phyloP scores from a whole-genome alignment of 2,113 vertebrate species.

The Astur gentilis region DNA sequence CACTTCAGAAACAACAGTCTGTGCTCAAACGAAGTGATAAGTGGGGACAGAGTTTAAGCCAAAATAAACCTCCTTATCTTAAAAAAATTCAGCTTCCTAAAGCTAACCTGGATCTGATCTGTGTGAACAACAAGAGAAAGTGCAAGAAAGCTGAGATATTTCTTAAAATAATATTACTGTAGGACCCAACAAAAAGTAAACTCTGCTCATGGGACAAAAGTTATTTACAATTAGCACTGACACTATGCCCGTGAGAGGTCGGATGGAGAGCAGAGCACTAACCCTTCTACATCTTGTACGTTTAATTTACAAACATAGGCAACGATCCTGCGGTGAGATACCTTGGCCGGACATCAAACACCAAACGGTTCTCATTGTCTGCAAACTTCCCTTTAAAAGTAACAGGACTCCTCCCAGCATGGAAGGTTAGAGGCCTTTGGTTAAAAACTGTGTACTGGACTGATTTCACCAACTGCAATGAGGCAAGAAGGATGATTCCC shows the following conservation, averaged over 20 bases:
- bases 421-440: background rate
- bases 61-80: slow-evolving; percentile 55
- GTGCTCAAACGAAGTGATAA: slow-evolving; percentile 23
- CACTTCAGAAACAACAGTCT: slow-evolving; percentile 39
- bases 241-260: background rate
- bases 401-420: background rate
- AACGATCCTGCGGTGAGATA: background rate
- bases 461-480: background rate
- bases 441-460: background rate
- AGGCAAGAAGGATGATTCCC: background rate
- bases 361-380: slow-evolving; percentile 6
- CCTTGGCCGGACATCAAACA: slow-evolving; percentile 2
- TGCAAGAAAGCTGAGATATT: background rate
- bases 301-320: slow-evolving; percentile 37
- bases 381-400: slow-evolving; percentile 20
- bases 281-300: background rate
- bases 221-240: slow-evolving; percentile 19
- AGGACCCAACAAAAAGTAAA: slow-evolving; percentile 2
- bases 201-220: background rate
- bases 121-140: slow-evolving; percentile 42
- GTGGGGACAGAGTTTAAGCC: slow-evolving; percentile 19
- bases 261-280: slow-evolving; percentile 11
- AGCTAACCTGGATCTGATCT: slow-evolving; percentile 30
- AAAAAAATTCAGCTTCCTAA: slow-evolving; percentile 44
- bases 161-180: slow-evolving; percentile 49